Conservation (phyloP, 2,888 invertebrate genomes). For the Drosophila engyochracea region DNA sequence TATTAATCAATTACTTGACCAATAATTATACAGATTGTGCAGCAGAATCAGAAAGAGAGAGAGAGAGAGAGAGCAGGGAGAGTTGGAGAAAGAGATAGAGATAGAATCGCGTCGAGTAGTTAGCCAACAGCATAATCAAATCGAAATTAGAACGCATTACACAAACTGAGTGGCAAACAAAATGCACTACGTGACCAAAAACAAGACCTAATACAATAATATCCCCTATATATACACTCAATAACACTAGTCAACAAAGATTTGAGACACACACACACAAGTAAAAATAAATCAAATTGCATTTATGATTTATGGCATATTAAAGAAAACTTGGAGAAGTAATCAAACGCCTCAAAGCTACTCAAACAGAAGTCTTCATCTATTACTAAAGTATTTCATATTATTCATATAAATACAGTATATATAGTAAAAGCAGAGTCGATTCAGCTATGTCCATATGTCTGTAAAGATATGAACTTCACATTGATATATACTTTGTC, state of each 20-base stretch:
- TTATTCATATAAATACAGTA: neutral
- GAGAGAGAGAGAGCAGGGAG: neutral
- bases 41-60: neutral
- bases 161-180: conserved; percentile 44
- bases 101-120: conserved; percentile 22
- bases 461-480: neutral
- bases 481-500: neutral
- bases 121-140: conserved; percentile 53
- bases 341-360: neutral
- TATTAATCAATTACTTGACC: conserved; percentile 35
- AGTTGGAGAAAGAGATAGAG: neutral
- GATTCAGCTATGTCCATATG: neutral
- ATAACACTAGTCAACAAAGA: conserved; percentile 12
- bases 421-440: neutral
- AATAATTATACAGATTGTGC: conserved; percentile 13
- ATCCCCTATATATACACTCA: neutral
- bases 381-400: neutral
- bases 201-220: conserved; percentile 8
- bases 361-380: neutral
- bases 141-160: conserved; percentile 54
- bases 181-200: conserved; percentile 43
- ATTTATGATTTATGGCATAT: neutral
- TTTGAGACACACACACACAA: neutral
- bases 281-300: neutral
- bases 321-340: neutral